Percentiles rank a stretch among this genome's conserved stretches.
Evolutionary conservation across 2,888 invertebrate genomes (phyloP).

Genomic region (Mesorhabditis spiculigera): DNA sequence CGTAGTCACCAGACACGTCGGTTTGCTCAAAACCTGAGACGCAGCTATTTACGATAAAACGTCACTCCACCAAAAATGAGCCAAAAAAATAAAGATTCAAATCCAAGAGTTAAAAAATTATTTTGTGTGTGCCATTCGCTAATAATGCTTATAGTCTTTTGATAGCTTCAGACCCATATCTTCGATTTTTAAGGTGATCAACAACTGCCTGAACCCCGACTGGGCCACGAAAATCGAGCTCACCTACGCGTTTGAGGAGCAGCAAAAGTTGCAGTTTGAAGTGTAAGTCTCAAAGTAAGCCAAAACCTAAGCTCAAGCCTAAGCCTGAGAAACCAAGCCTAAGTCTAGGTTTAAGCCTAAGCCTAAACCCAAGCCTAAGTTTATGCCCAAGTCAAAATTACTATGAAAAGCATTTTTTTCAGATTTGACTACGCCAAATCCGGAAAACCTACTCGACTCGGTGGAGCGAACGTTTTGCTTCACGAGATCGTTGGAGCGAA

Average conservation of each 20-base stretch:
- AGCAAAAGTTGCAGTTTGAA: slow-evolving; percentile 65
- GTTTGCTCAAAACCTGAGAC: too few species aligned
- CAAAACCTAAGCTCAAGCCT: neutral
- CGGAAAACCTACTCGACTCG: slow-evolving; percentile 20
- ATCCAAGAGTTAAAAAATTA: too few species aligned
- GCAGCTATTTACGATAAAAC: too few species aligned
- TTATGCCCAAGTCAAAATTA: too few species aligned
- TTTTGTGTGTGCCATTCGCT: neutral
- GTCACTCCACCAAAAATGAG: too few species aligned
- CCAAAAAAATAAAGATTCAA: too few species aligned
- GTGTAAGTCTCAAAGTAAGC: slow-evolving; percentile 49
- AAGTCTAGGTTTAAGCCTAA: neutral
- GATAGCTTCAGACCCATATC: too few species aligned
- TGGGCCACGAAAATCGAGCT: slow-evolving; percentile 65
- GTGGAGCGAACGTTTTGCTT: slow-evolving; percentile 22
- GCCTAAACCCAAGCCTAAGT: too few species aligned
- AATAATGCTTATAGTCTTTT: neutral
- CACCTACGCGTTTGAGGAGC: slow-evolving; percentile 67
- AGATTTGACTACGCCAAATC: slow-evolving; percentile 24
- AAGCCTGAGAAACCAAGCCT: neutral
- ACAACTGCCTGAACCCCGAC: slow-evolving; percentile 63
- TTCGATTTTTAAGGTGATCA: slow-evolving; percentile 58
- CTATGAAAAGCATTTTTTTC: neutral
- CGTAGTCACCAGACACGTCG: too few species aligned
- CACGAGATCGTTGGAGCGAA: slow-evolving; percentile 47